Conservation (phyloP, 2,113 vertebrate genomes). For the Cinclus mexicanus region DNA sequence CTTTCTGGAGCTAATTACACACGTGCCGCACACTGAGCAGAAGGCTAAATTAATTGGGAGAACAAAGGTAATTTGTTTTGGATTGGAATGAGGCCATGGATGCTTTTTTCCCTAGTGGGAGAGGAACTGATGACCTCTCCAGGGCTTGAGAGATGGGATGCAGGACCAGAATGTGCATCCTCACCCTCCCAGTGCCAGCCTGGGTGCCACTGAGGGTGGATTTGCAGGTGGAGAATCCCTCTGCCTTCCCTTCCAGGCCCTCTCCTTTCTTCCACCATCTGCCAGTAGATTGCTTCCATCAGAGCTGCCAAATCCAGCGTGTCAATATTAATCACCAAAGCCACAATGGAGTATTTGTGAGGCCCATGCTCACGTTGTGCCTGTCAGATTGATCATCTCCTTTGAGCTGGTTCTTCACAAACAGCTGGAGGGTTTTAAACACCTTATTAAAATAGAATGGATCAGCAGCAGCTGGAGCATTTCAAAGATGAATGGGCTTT, state of each 20-base stretch:
- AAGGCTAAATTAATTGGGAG: conserved; percentile 61
- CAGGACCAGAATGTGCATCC: background rate
- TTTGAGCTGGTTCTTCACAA: conserved; percentile 73
- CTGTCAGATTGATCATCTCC: conserved; percentile 81
- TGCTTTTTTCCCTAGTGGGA: background rate
- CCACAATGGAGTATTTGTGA: background rate
- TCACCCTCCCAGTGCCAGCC: background rate
- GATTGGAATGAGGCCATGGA: conserved; percentile 14
- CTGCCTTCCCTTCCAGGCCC: conserved; percentile 4
- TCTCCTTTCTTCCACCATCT: conserved; percentile 17
- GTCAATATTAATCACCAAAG: conserved; percentile 39
- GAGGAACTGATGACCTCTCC: background rate
- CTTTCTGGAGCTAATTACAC: conserved; percentile 44
- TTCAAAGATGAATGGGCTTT: background rate
- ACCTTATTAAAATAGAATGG: conserved; percentile 70
- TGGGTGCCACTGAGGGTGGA: background rate
- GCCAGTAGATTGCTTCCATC: background rate
- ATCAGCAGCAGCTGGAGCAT: conserved; percentile 42
- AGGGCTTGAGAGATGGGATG: background rate
- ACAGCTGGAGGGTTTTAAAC: conserved; percentile 82
- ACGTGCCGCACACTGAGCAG: conserved; percentile 40
- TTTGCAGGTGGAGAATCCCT: background rate
- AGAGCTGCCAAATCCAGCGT: conserved; percentile 45
- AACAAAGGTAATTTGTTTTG: conserved; percentile 56
- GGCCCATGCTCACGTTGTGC: conserved; percentile 51